Evolutionary conservation across 2,888 invertebrate genomes (phyloP).

Genomic region (Carterocephalus palaemon): DNA sequence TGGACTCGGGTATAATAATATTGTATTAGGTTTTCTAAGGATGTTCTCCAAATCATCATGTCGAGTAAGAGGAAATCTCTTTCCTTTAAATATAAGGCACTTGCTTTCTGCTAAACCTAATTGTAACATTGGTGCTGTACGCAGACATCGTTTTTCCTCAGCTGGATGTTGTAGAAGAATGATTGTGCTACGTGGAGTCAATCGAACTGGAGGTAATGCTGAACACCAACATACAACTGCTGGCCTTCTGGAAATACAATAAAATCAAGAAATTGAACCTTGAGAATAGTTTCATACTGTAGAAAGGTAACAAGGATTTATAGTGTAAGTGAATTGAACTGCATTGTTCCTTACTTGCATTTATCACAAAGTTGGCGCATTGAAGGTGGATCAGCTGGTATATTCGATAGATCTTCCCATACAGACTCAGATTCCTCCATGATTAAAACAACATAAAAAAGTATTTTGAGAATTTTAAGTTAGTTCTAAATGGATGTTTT

Average conservation of each 20-base stretch:
- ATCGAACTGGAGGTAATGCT: conserved; percentile 84
- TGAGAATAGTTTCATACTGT: not conserved
- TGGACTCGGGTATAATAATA: conserved; percentile 90
- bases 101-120: conserved; percentile 85
- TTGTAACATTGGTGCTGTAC: conserved; percentile 93
- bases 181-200: conserved; percentile 84
- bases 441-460: conserved; percentile 4
- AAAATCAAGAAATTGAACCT: not conserved
- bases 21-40: conserved; percentile 82
- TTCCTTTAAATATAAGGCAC: conserved; percentile 89
- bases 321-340: not conserved
- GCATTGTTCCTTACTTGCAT: conserved; percentile 82
- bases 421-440: conserved; percentile 68
- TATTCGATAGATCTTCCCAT: conserved; percentile 85
- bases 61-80: conserved; percentile 86
- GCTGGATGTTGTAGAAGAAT: conserved; percentile 95
- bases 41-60: conserved; percentile 83
- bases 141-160: conserved; percentile 92
- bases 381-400: conserved; percentile 87
- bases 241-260: conserved; percentile 83
- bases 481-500: too few species aligned
- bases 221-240: conserved; percentile 93
- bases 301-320: not conserved
- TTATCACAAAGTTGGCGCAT: conserved; percentile 84
- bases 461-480: too few species aligned